Evolutionary conservation across 2,113 vertebrate genomes (phyloP).

Genomic region (Synchiropus splendidus): DNA sequence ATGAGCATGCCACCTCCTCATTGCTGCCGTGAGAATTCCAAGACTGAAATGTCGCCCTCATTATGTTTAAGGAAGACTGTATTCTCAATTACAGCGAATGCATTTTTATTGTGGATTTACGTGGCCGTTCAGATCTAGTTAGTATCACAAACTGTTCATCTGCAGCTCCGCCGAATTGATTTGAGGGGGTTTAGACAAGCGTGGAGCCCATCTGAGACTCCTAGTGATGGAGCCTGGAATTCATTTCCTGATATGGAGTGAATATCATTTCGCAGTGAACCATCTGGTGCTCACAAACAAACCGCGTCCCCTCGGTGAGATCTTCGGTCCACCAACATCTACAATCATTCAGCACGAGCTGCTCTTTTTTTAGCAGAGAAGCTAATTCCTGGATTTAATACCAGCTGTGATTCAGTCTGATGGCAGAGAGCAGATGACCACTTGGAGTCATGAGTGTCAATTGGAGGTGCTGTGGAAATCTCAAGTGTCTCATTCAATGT

Average conservation of each 20-base stretch:
- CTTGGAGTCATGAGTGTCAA: conserved; percentile 42
- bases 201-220: conserved; percentile 7
- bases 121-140: conserved; percentile 14
- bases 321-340: conserved; percentile 1
- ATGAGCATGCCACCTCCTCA: too few species aligned
- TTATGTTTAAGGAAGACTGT: conserved; percentile 12
- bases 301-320: background rate
- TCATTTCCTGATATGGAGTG: conserved; percentile 3
- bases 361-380: conserved; percentile 29
- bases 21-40: conserved; percentile 3
- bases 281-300: background rate
- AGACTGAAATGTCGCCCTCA: conserved; percentile 29
- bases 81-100: conserved; percentile 7
- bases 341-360: conserved; percentile 9
- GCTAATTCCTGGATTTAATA: conserved; percentile 30
- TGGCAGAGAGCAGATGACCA: conserved; percentile 47
- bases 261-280: background rate
- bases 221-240: conserved; percentile 5
- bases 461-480: conserved; percentile 16
- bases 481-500: background rate
- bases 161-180: conserved; percentile 18
- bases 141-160: conserved; percentile 13
- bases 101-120: conserved; percentile 11
- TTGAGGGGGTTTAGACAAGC: conserved; percentile 1
- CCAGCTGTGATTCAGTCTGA: conserved; percentile 21